phyloP scores from a whole-genome alignment of 2,888 invertebrate genomes.

The Homarus gammarus region DNA sequence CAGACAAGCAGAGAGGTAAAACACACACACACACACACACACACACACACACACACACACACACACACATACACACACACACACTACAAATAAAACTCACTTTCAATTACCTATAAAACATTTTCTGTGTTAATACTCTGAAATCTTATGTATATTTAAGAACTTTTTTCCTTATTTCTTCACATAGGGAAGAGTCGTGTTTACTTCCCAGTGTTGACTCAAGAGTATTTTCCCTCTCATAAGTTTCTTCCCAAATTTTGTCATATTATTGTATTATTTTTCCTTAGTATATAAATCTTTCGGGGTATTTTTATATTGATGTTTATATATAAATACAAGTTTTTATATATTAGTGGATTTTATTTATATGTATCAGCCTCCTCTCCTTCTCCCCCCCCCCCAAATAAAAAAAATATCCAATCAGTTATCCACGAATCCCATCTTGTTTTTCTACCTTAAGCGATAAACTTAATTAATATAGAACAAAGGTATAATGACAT shows the following conservation, averaged over 20 bases:
- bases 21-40: neutral
- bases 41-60: too few relatives aligned
- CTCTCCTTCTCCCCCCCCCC: too few relatives aligned
- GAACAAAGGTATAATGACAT: too few relatives aligned
- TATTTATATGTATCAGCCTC: neutral
- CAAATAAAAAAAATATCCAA: too few relatives aligned
- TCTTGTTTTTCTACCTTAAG: too few relatives aligned
- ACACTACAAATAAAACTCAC: neutral
- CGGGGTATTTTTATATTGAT: neutral
- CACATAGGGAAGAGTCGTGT: slow-evolving; percentile 32
- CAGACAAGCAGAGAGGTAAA: too few relatives aligned
- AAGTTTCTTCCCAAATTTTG: slow-evolving; percentile 49
- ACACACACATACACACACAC: neutral
- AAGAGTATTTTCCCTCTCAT: slow-evolving; percentile 4
- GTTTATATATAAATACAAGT: neutral
- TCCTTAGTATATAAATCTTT: neutral
- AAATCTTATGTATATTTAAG: slow-evolving; percentile 30
- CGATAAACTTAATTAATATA: too few relatives aligned
- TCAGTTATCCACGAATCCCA: too few relatives aligned
- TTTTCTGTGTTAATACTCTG: neutral
- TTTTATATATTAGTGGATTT: neutral
- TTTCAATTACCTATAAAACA: neutral
- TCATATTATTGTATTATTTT: slow-evolving; percentile 10
- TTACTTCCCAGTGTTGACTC: slow-evolving; percentile 19
- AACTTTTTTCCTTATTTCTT: slow-evolving; percentile 36